These are phyloP conservation scores for Tylochromis polylepis DNA, from an alignment of 2,113 vertebrate species.

Conservation along the genomic window DNA sequence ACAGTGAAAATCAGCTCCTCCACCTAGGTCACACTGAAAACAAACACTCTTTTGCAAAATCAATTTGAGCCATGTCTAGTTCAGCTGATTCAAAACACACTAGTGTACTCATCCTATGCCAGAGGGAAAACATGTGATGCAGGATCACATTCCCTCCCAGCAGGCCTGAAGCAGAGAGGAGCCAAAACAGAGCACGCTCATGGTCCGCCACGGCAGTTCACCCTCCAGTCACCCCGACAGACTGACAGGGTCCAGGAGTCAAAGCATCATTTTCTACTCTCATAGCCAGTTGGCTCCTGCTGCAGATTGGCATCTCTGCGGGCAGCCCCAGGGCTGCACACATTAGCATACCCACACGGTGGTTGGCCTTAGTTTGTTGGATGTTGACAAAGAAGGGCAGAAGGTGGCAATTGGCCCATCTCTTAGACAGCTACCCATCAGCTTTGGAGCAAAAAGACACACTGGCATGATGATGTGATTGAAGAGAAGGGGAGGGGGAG, in stretches of 20 bases:
- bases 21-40: background rate
- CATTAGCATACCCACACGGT: constrained; percentile 54
- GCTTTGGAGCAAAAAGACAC: constrained; percentile 36
- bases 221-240: constrained; percentile 27
- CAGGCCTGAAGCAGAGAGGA: background rate
- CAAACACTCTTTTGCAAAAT: background rate
- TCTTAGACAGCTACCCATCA: constrained; percentile 38
- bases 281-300: background rate
- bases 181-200: background rate
- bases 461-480: constrained; percentile 6
- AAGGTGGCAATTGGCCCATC: constrained; percentile 29
- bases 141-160: background rate
- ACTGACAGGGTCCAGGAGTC: constrained; percentile 36
- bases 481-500: background rate
- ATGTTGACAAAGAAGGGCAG: constrained; percentile 41
- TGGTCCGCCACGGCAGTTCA: constrained; percentile 8
- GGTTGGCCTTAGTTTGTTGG: constrained; percentile 31
- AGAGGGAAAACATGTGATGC: background rate
- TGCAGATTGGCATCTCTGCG: constrained; percentile 39
- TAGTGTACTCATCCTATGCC: background rate
- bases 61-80: background rate
- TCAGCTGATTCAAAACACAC: constrained; percentile 5
- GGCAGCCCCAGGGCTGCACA: constrained; percentile 11
- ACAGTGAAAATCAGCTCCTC: background rate
- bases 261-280: constrained; percentile 27